Percentiles rank a stretch among this genome's conserved stretches.
phyloP scores from a whole-genome alignment of 2,113 vertebrate species.

The Hipposideros armiger region DNA sequence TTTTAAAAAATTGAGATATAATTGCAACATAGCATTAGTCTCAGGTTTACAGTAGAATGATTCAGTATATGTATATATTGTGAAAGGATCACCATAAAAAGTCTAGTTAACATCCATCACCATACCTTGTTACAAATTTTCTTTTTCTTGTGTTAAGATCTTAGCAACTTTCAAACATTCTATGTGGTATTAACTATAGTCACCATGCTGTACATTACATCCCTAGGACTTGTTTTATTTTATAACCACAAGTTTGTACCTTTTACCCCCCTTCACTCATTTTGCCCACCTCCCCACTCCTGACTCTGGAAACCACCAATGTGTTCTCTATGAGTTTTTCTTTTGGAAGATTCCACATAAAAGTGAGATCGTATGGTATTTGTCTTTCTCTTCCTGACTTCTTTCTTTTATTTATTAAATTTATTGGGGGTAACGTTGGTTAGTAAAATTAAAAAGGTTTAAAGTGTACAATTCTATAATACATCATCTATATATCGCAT shows the following conservation, averaged over 20 bases:
- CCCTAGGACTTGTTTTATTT: neutral
- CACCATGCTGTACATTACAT: neutral
- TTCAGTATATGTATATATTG: neutral
- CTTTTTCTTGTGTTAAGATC: neutral
- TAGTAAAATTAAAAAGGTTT: too few relatives aligned
- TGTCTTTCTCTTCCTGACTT: neutral
- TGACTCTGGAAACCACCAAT: neutral
- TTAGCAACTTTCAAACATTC: neutral
- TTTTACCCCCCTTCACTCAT: neutral
- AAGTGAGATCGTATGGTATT: neutral
- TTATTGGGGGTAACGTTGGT: too few relatives aligned
- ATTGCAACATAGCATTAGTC: neutral
- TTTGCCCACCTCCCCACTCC: neutral
- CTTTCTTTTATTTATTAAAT: too few relatives aligned
- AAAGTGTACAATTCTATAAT: too few relatives aligned
- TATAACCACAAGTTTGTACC: neutral
- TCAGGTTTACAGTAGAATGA: neutral
- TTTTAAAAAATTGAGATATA: neutral
- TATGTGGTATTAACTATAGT: neutral
- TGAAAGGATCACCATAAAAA: neutral
- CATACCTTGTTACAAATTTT: neutral
- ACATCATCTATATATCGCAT: too few relatives aligned
- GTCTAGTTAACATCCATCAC: neutral
- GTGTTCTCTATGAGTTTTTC: neutral
- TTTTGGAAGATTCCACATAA: neutral